Base-by-base conservation (phyloP, 2,113 vertebrate genomes). In the Phodopus roborovskii region DNA sequence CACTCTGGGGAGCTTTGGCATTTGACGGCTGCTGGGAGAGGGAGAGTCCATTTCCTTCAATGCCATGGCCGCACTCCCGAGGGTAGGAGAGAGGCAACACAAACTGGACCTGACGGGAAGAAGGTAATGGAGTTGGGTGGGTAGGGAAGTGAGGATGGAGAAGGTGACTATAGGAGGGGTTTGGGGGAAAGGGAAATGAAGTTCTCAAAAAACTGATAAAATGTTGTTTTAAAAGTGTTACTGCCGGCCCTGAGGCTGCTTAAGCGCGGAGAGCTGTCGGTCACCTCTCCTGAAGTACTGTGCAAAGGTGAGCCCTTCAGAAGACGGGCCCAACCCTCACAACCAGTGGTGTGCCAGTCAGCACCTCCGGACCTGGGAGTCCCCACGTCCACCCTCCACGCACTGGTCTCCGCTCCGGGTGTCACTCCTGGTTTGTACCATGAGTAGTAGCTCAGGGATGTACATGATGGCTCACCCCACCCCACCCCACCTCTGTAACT, bases 391-490 rank as follows among this genome's bases (percentile, higher is more conserved):
- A 58, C 3, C 30, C 79, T 81, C 78, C 70, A 39, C 6, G 56
- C 0, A 1, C 33, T 20, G 1, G 58, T 56, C 78, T 26, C n/a
- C 42, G 66, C 17, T 16, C 50, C 17, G 2, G 4, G 0, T 7
- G 11, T 73, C 48, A 30, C 1, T 81, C 33, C 53, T 48, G 33
- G 42, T 62, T 15, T 53, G 1, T 5, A 24, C 50, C 74, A 3
- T 73, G 64, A 26, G 71, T 71, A 68, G 13, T 58, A 66, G 17
- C 70, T 77, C 84, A 79, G 70, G 74, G 28, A 78, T 17, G 48
- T 13, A 22, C 30, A 39, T 42, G 7, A 2, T 19, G 4, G 45
- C 28, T 45, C n/a, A 3, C 30, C 50, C 60, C 30, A 45, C 50
- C 78, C 22, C 11, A 2, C 4, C 36, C 6, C 20, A 36, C 64